Base-by-base conservation (phyloP, 2,797 vertebrate species). In the Lacerta bilineata region DNA sequence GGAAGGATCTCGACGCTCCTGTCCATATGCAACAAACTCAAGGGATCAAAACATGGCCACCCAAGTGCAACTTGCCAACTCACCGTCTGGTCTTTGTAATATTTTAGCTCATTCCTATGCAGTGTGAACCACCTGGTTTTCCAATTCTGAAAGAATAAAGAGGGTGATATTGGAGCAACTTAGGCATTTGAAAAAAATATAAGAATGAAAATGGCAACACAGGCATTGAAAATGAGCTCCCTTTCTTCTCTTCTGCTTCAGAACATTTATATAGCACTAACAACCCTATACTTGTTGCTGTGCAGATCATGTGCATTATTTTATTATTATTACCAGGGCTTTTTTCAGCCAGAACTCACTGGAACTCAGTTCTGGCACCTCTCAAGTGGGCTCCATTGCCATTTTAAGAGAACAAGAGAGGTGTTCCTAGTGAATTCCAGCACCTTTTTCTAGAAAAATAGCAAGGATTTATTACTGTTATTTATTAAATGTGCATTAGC, bases 51-150 rank as follows among this genome's bases (percentile, higher is more conserved):
- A 66, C 50, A n/a, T 2, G 75, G 15, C 46, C 1, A 0, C 55
- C 77, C 43, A 68, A 69, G n/a, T 64, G 23, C 29, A 10, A 9
- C 82, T 89, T 82, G 27, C 55, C 43, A 90, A 96, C 98, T 98
- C 93, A 99, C 99, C 97, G 97, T 97, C 95, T 98, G 98, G 90
- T 99, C 98, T 96, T 98, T 99, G 96, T 98, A 99, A 96, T 99
- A 99, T 91, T 98, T 99, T 17, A 99, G 97, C 92, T 99, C 98
- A 87, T 99, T 97, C 96, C 98, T 98, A 85, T 98, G 98, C 91
- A 99, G 93, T 8, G 98, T 99, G 95, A 99, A 99, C 99, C 99
- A 99, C 88, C 98, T 97, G 87, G 98, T 98, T 95, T 99, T 99
- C 99, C 98, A 99, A 66, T 89, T 99, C 99, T 99, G 95, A 89